Base-by-base conservation (phyloP, 2,888 invertebrate species). In the Tanytarsus gracilentus region DNA sequence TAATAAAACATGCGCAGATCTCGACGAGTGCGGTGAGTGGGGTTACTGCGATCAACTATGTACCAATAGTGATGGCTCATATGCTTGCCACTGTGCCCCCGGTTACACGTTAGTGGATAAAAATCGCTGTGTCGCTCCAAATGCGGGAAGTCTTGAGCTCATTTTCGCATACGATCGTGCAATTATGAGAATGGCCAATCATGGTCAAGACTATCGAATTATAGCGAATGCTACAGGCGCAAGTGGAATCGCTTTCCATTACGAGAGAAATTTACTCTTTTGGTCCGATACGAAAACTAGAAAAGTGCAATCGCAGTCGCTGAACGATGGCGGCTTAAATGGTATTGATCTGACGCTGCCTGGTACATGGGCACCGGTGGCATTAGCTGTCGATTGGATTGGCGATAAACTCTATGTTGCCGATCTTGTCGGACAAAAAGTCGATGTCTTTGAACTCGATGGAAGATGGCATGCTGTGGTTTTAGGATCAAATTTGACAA, bases 21-120 rank as follows among this genome's bases (percentile, higher is more conserved):
- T 89, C 65, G 85, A 98, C 75, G 97, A 98, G 74, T 93, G 93
- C 73, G 72, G 78, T 49, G 90, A 91, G 74, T 93, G 92, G 92
- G 92, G 92, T 39, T 89, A 82, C 73, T 99, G 98, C 73, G 95
- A 97, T 70, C 99, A 99, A 73, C 78, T 87, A 27, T 99, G 99
- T 72, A 81, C 83, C 62, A 97, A 98, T 72, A 85, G 85, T 0
- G 86, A 85, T 1, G 94, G 86, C 39, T 83, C 90, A 8, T 97
- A 87, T 74, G 77, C 73, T 39, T 97, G 97, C 72, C 80, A 83
- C 14, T 97, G 96, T 71, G 84, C 84, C 0, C 78, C 81, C 0
- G 93, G 89, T 33, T 93, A 89, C 75, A 75, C 76, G 3, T 74
- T 87, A 56, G 72, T 73, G 39, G 81, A 82, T 64, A 76, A 76